Evolutionary conservation across 2,888 invertebrate species (phyloP), one percentile per base, ranked within the genome.

Genomic region (Parnassius glacialis): DNA sequence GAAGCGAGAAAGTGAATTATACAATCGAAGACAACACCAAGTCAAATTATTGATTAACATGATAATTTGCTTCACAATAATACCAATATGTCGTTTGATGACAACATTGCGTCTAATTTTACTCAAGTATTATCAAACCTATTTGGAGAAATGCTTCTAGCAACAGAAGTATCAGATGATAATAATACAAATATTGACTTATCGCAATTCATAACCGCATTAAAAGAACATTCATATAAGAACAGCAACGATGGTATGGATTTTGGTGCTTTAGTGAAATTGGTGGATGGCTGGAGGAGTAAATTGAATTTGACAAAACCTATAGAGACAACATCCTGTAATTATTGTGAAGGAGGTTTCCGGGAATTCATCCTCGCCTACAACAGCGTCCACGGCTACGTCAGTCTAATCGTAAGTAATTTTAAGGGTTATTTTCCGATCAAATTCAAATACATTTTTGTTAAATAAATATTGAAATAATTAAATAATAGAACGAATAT

Each of bases 301-400:
- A 82, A 75, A 57, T 65, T 90, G 13, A 91, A 90, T 62, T 66
- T 90, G 43, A 87, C 84, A 0, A 86, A 84, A 63, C 65, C 79
- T 0, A 65, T 70, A 1, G 90, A 90, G 58, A 61, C 79, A 0
- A 56, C 76, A 0, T 60, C 78, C 0, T 91, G 91, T 62, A 84
- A 87, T 66, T 94, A 94, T 78, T 95, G 95, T 70, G 92, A 92
- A 50, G 93, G 94, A 0, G 85, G 84, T 55, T 87, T 94, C 59
- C 89, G 93, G 52, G 93, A 94, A 54, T 80, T 95, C 61, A 87
- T 95, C 16, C 77, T 92, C 2, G 90, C 91, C 0, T 97, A 97
- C 81, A 93, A 94, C 66, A 87, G 93, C 57, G 92, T 95, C 65
- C 98, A 98, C 81, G 97, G 97, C 64, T 97, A 96, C 81, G 92